phyloP scores from a whole-genome alignment of 2,797 vertebrate species.

The Danio aesculapii region DNA sequence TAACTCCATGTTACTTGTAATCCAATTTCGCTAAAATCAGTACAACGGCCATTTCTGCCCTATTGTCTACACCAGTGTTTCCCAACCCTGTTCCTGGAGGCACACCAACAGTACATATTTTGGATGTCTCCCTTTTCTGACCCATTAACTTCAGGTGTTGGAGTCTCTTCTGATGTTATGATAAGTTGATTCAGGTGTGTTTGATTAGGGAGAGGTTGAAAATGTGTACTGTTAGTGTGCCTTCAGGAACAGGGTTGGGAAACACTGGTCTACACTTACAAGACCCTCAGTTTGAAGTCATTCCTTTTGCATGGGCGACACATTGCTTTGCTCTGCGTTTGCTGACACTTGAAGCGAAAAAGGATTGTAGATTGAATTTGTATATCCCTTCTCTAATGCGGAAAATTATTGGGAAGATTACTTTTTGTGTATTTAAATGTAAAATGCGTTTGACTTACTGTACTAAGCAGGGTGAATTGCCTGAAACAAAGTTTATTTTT shows the following conservation, averaged over 20 bases:
- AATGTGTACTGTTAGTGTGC: no score
- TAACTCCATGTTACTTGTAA: not conserved
- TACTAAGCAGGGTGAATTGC: constrained; percentile 49
- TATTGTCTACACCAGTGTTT: constrained; percentile 39
- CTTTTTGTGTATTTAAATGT: constrained; percentile 73
- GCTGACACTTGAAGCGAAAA: constrained; percentile 66
- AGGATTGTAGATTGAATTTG: constrained; percentile 63
- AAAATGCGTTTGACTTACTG: constrained; percentile 37
- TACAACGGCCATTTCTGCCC: not conserved
- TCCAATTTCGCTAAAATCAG: not conserved
- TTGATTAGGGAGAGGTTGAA: no score
- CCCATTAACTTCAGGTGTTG: no score
- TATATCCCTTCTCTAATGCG: constrained; percentile 70
- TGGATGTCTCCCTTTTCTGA: no score
- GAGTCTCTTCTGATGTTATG: no score
- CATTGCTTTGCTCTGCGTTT: constrained; percentile 63
- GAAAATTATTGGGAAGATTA: constrained; percentile 67
- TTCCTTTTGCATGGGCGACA: constrained; percentile 57
- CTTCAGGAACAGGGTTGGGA: no score
- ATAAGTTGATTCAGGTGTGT: no score
- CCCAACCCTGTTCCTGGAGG: no score
- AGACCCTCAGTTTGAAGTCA: constrained; percentile 30
- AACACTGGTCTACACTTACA: constrained; percentile 42
- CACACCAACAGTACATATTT: no score
- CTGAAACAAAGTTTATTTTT: constrained; percentile 60